phyloP scores from a whole-genome alignment of 1,140 invertebrate genomes.

The Archivesica marissinica region DNA sequence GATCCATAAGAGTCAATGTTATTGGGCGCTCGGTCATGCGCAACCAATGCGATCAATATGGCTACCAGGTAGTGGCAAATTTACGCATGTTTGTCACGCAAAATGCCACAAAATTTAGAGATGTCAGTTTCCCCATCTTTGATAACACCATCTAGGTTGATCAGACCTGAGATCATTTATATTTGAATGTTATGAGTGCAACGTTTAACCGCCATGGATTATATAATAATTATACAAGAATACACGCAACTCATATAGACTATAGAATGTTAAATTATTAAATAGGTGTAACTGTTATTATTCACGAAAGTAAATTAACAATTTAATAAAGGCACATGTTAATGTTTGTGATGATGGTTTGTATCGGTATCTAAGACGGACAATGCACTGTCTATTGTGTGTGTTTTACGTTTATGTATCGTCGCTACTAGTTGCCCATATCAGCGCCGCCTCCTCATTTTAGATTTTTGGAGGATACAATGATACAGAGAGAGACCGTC shows the following conservation, averaged over 20 bases:
- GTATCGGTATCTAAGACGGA: no score
- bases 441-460: no score
- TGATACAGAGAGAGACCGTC: no score
- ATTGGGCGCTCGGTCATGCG: slow-evolving; percentile 44
- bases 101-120: slow-evolving; percentile 12
- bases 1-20: slow-evolving; percentile 41
- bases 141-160: background rate
- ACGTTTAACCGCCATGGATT: background rate
- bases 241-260: background rate
- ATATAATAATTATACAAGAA: background rate
- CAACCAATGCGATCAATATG: slow-evolving; percentile 43
- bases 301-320: background rate
- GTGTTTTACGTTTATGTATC: no score
- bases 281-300: background rate
- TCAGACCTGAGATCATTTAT: no score
- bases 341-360: no score
- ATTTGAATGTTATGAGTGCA: background rate
- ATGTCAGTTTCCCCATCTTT: slow-evolving; percentile 16
- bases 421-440: no score
- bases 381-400: no score
- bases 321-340: no score
- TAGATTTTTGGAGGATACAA: no score
- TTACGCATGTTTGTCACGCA: slow-evolving; percentile 27
- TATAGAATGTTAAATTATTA: background rate
- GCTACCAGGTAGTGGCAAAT: slow-evolving; percentile 25